Percentiles rank a stretch among this genome's conserved stretches.
phyloP scores from a whole-genome alignment of 2,113 vertebrate genomes.

The Petromus typicus region DNA sequence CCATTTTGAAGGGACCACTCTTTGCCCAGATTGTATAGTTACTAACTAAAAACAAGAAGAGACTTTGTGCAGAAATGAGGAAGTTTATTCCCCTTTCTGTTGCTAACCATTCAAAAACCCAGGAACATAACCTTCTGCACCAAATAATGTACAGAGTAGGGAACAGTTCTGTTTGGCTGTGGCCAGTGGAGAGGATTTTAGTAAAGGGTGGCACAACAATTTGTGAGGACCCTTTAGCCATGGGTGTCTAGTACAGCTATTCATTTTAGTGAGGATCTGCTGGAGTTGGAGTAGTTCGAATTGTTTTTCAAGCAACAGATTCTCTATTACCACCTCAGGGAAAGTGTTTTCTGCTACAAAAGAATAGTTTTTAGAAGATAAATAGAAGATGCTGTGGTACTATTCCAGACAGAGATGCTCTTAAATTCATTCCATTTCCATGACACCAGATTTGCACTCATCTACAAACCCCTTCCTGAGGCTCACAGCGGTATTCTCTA shows the following conservation, averaged over 20 bases:
- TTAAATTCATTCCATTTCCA: neutral
- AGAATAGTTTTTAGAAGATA: neutral
- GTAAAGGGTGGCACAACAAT: neutral
- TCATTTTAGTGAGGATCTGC: neutral
- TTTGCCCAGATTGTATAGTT: neutral
- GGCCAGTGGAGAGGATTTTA: neutral
- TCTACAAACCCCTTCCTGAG: neutral
- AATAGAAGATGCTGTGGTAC: neutral
- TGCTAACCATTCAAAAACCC: neutral
- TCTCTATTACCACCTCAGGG: neutral
- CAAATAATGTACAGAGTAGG: neutral
- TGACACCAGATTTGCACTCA: neutral
- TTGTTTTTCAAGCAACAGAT: slow-evolving; percentile 12
- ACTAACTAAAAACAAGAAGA: neutral
- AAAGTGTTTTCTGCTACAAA: neutral
- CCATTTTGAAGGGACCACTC: neutral
- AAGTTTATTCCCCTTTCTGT: neutral
- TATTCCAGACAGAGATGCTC: neutral
- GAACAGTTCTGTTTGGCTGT: neutral
- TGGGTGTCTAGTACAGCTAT: neutral
- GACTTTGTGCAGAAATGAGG: neutral
- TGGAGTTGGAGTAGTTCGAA: neutral
- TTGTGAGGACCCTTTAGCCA: neutral
- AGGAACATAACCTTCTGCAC: neutral
- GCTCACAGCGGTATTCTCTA: neutral